A percentile compares a stretch with the other conserved stretches of the same genome.
phyloP scores from a whole-genome alignment of 2,797 vertebrate genomes.

The Mycteria americana region DNA sequence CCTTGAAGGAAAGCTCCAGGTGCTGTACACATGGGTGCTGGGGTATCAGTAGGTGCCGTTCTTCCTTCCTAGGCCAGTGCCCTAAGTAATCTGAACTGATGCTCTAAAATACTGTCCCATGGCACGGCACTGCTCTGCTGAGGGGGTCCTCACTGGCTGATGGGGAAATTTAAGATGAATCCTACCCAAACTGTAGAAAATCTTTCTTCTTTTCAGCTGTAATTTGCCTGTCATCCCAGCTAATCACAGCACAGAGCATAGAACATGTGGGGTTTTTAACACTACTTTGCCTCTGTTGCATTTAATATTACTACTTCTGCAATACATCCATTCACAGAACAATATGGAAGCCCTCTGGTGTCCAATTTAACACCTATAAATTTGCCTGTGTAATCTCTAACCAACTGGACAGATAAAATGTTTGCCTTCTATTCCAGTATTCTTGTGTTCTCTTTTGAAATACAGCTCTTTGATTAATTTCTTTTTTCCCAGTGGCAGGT shows the following conservation, averaged over 20 bases:
- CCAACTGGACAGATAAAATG: slow-evolving; percentile 22
- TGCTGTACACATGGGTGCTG: neutral
- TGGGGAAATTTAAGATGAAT: neutral
- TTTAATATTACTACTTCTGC: neutral
- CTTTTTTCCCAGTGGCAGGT: neutral
- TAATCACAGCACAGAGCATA: neutral
- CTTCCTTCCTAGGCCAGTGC: neutral
- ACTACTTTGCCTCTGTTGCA: neutral
- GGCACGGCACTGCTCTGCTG: neutral
- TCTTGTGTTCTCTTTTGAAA: neutral
- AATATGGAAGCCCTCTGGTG: slow-evolving; percentile 40
- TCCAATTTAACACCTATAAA: slow-evolving; percentile 35
- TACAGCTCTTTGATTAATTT: neutral
- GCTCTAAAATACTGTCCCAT: neutral
- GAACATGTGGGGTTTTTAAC: neutral
- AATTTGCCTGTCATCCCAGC: neutral
- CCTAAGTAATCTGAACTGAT: neutral
- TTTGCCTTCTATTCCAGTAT: neutral
- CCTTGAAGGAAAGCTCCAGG: neutral
- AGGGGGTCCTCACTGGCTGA: neutral
- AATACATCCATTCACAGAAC: neutral
- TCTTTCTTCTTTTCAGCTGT: neutral
- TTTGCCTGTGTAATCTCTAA: slow-evolving; percentile 28
- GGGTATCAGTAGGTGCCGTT: neutral
- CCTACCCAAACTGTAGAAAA: neutral